Conservation (phyloP, 1,140 invertebrate species). For the Lepidurus arcticus region DNA sequence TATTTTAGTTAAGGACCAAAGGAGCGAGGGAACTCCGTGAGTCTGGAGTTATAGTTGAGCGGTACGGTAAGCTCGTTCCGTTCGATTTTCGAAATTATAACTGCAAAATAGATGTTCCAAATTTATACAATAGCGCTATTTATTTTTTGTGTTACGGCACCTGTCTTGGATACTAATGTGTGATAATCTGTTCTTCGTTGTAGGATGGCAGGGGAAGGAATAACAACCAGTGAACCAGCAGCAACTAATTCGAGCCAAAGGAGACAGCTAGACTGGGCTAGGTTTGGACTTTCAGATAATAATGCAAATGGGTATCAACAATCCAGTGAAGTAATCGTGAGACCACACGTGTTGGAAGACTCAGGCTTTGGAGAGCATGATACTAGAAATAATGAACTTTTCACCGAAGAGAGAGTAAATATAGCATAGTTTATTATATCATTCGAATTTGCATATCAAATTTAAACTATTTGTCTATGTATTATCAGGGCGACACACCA, state of each 20-base stretch:
- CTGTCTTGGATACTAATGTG: background rate
- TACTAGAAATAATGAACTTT: slow-evolving; percentile 78
- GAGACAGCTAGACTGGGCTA: slow-evolving; percentile 48
- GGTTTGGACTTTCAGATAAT: slow-evolving; percentile 46
- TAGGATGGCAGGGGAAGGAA: background rate
- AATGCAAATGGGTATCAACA: background rate
- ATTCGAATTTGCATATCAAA: background rate
- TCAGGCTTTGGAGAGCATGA: slow-evolving; percentile 54
- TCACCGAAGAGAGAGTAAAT: slow-evolving; percentile 73
- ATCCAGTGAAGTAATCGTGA: slow-evolving; percentile 28
- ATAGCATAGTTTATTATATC: slow-evolving; percentile 27
- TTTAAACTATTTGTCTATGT: background rate
- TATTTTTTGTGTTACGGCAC: background rate
- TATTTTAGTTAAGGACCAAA: too few relatives aligned
- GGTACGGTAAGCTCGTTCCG: too few relatives aligned
- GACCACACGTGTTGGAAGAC: slow-evolving; percentile 33
- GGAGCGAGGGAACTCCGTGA: too few relatives aligned
- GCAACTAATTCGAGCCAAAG: slow-evolving; percentile 3
- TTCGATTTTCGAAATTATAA: too few relatives aligned
- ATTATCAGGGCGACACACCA: slow-evolving; percentile 63
- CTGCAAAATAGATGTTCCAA: too few relatives aligned
- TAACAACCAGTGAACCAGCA: background rate
- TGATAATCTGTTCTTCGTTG: background rate
- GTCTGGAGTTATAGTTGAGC: too few relatives aligned
- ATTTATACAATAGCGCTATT: background rate